phyloP scores from a whole-genome alignment of 2,888 invertebrate genomes.

The Stenodema calcarata region DNA sequence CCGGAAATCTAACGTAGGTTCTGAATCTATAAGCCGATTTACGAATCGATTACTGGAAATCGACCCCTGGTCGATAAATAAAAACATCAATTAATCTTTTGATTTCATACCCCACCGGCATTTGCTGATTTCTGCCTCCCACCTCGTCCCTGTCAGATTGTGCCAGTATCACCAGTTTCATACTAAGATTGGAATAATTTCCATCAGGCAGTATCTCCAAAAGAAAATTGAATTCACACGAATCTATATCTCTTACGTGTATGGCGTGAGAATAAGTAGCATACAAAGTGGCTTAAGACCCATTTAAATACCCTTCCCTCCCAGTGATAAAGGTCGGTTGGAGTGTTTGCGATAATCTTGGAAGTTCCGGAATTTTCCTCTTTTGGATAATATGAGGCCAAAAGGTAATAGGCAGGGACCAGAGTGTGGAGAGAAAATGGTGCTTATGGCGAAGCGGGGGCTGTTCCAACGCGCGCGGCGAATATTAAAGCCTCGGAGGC shows the following conservation, averaged over 20 bases:
- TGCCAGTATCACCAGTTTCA: too few species aligned
- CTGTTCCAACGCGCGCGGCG: slow-evolving; percentile 28
- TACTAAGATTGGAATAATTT: too few species aligned
- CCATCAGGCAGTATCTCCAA: background rate
- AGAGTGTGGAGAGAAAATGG: background rate
- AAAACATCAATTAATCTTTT: too few species aligned
- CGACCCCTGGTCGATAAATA: too few species aligned
- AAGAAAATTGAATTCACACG: slow-evolving; percentile 9
- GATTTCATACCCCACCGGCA: too few species aligned
- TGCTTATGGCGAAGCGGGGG: background rate
- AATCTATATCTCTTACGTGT: slow-evolving; percentile 18
- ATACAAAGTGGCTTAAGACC: slow-evolving; percentile 6
- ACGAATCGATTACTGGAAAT: too few species aligned
- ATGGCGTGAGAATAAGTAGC: background rate
- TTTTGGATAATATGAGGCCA: background rate
- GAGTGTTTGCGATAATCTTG: slow-evolving; percentile 3
- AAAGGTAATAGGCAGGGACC: slow-evolving; percentile 6
- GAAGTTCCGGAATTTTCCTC: slow-evolving; percentile 5
- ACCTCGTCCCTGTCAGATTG: too few species aligned
- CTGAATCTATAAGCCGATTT: too few species aligned
- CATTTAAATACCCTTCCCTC: slow-evolving; percentile 13
- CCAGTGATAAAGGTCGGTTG: background rate
- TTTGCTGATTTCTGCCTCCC: too few species aligned
- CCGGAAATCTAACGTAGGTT: too few species aligned
- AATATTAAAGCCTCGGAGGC: slow-evolving; percentile 14